Evolutionary conservation across 1,140 invertebrate genomes (phyloP).

Genomic region (Plectus sambesii): DNA sequence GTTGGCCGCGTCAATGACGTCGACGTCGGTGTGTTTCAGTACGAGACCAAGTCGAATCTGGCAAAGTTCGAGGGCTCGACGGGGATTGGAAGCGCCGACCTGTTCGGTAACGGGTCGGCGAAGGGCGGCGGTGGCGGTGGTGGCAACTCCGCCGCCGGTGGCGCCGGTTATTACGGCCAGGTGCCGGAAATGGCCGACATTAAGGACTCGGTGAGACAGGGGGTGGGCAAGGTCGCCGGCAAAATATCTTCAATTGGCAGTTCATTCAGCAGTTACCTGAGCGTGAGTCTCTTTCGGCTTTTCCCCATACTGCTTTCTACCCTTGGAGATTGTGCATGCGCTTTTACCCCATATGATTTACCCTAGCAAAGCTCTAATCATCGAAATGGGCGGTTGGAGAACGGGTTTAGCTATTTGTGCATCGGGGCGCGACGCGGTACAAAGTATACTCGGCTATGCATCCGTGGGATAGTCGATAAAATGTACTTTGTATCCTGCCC

Average conservation of each 20-base stretch:
- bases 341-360: too few relatives aligned
- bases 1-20: neutral
- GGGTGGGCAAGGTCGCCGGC: constrained; percentile 89
- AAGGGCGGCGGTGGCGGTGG: constrained; percentile 2
- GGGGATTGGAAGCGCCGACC: constrained; percentile 87
- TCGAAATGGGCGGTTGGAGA: too few relatives aligned
- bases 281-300: constrained; percentile 18
- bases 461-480: too few relatives aligned
- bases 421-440: too few relatives aligned
- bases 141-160: constrained; percentile 16
- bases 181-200: constrained; percentile 81
- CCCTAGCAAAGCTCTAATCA: too few relatives aligned
- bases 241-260: constrained; percentile 81
- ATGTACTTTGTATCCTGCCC: too few relatives aligned
- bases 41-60: constrained; percentile 59
- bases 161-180: constrained; percentile 39
- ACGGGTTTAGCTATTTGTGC: too few relatives aligned
- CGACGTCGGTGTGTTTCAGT: constrained; percentile 47
- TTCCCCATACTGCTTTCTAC: too few relatives aligned
- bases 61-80: constrained; percentile 72
- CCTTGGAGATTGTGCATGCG: too few relatives aligned
- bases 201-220: constrained; percentile 84
- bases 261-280: constrained; percentile 47
- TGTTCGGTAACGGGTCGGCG: constrained; percentile 60
- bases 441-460: too few relatives aligned